Conservation (phyloP, 2,888 invertebrate species). For the Melanchra persicariae region DNA sequence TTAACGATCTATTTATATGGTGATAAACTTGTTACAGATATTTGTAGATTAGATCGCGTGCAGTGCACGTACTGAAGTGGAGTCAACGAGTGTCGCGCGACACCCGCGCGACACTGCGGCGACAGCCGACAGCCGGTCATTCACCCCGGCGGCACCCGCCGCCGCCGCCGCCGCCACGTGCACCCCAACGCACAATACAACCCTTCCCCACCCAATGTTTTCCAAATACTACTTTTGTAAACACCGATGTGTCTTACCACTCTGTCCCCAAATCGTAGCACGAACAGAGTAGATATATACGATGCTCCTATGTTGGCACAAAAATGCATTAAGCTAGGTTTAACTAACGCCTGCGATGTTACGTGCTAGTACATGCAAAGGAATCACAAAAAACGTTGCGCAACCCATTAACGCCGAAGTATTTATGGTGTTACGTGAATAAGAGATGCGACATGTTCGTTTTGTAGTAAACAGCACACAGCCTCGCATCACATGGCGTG, state of each 20-base stretch:
- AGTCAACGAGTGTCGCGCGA: constrained; percentile 53
- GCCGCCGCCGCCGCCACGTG: constrained; percentile 62
- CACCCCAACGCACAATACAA: constrained; percentile 68
- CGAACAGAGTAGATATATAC: not conserved
- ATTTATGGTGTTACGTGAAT: constrained; percentile 52
- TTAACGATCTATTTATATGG: constrained; percentile 55
- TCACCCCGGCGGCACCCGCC: constrained; percentile 72
- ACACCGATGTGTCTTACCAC: constrained; percentile 27
- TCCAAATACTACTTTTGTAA: constrained; percentile 55
- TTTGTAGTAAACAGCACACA: constrained; percentile 34
- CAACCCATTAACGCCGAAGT: constrained; percentile 38
- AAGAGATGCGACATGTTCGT: constrained; percentile 46
- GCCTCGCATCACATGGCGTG: constrained; percentile 24
- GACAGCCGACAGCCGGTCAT: constrained; percentile 75
- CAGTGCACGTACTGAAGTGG: constrained; percentile 59
- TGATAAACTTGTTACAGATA: constrained; percentile 53
- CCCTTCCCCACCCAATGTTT: constrained; percentile 61
- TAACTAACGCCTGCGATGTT: constrained; percentile 24
- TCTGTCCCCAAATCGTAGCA: constrained; percentile 14
- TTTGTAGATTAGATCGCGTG: constrained; percentile 61
- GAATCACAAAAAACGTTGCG: constrained; percentile 53
- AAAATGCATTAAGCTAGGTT: constrained; percentile 20
- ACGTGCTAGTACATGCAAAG: constrained; percentile 39
- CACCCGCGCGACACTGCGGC: constrained; percentile 71
- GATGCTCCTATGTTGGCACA: constrained; percentile 3